Evolutionary conservation across 2,113 vertebrate species (phyloP), one percentile per base, ranked within the genome.

Genomic region (Heterocephalus glaber): DNA sequence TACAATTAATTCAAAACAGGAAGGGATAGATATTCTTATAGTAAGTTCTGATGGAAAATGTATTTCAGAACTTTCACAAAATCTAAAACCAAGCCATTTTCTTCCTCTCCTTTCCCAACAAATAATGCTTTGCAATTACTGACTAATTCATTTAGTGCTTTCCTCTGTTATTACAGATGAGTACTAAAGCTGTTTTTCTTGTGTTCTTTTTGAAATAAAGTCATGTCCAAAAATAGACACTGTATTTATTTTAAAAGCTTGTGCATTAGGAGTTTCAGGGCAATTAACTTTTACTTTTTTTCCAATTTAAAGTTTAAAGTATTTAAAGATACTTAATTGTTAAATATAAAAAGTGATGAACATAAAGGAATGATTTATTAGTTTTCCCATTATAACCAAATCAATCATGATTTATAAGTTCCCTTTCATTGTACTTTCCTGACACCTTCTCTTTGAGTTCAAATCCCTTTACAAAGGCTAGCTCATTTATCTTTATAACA

Each of bases 401-500:
- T 41, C 58, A 77, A 1, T 17, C 60, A 24, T 87, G 56, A 94
- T 95, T 94, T 92, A 79, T 65, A 88, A 61, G n/a, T 66, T 95
- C 74, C 13, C 87, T 94, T 90, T 70, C 49, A 81, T n/a, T 86
- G 22, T 86, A 86, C 49, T 97, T 89, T 92, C 89, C 94, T 94
- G 68, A 83, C 82, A 44, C 38, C 14, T 44, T 89, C 60, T 89
- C 72, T 96, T n/a, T 65, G 63, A 90, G 14, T 86, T 95, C 28
- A 94, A 95, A 89, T 2, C 35, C 44, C 30, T 82, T 94, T 94
- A 83, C 61, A 81, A 96, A 86, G 65, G 28, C 93, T 95, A 94
- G 60, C 83, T 92, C 56, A 92, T 94, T 96, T 94, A 81, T 96
- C 89, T 94, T 95, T 82, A 83, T 79, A 96, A 96, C 58, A 26